Evolutionary conservation across 1,140 invertebrate genomes (phyloP), one percentile per base, ranked within the genome.

Genomic region (Chymomyza costata): DNA sequence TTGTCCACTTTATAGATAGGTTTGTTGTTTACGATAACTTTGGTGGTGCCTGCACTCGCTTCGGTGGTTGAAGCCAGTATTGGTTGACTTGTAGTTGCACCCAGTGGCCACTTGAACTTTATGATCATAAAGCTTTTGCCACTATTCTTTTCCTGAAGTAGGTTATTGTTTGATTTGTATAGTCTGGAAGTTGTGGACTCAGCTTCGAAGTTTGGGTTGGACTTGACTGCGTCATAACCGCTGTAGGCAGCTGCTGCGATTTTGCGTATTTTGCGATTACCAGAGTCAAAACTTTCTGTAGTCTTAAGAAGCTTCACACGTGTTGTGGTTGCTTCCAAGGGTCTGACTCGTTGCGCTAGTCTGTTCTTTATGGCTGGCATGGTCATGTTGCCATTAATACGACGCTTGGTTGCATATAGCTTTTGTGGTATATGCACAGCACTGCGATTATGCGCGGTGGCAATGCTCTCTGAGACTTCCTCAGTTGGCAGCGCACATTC

Each of bases 181-280:
- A n/a, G n/a, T n/a, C 39, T 41, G 1, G 48, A 41, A 7, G 44
- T 37, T 2, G 16, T 31, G 5, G 51, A 25, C 21, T 28, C 25
- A 28, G 8, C 61, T 35, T 46, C 15, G n/a, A 1, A 45, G 34
- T 2, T 37, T 21, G 1, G 18, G 0, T 5, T 3, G 13, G n/a
- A 6, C 11, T 55, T 11, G 48, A 16, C 6, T 6, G 3, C n/a
- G 1, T 15, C 28, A 0, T 30, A 35, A 2, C 19, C 30, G 0
- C 13, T 7, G 3, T 48, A 47, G 15, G 14, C 14, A 10, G 14
- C 13, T 2, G 31, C 7, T 10, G 66, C 66, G 11, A 59, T 76
- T 41, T 78, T 76, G 2, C 71, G 71, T 31, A 78, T 71, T 14
- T 76, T 76, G 17, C 71, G 66, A 38, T 57, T 78, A 16, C 69